Conservation (phyloP, 2,888 invertebrate species). For the Acanthosepion lycidas region DNA sequence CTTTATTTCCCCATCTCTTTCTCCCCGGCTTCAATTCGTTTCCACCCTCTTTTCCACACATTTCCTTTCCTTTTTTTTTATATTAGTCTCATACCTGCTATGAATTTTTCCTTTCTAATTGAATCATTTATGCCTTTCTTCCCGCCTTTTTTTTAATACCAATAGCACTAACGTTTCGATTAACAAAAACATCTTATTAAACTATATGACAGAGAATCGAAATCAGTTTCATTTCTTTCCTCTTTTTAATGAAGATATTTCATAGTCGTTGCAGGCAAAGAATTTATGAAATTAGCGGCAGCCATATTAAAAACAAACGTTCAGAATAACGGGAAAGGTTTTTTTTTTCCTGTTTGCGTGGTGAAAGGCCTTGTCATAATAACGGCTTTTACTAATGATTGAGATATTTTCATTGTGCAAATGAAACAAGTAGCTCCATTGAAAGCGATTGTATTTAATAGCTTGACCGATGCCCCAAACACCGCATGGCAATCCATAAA, state of each 20-base stretch:
- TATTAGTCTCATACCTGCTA: neutral
- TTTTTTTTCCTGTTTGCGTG: neutral
- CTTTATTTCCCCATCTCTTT: neutral
- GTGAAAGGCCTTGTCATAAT: neutral
- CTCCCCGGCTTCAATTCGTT: neutral
- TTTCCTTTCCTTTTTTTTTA: neutral
- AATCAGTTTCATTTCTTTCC: neutral
- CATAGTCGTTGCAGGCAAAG: neutral
- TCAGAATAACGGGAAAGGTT: neutral
- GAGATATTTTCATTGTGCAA: neutral
- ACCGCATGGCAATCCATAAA: constrained; percentile 2
- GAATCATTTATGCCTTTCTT: neutral
- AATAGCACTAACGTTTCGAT: neutral
- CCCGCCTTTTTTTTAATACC: neutral
- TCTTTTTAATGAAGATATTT: neutral
- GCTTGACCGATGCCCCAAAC: neutral
- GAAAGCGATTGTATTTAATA: neutral
- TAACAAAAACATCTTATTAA: neutral
- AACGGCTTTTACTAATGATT: neutral
- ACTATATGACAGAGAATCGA: neutral
- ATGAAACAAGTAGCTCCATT: neutral
- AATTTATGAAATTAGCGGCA: neutral
- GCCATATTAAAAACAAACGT: neutral
- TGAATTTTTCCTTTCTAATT: neutral
- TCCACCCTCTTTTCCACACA: neutral